Conservation (phyloP, 2,797 vertebrate species). For the Todus mexicanus region DNA sequence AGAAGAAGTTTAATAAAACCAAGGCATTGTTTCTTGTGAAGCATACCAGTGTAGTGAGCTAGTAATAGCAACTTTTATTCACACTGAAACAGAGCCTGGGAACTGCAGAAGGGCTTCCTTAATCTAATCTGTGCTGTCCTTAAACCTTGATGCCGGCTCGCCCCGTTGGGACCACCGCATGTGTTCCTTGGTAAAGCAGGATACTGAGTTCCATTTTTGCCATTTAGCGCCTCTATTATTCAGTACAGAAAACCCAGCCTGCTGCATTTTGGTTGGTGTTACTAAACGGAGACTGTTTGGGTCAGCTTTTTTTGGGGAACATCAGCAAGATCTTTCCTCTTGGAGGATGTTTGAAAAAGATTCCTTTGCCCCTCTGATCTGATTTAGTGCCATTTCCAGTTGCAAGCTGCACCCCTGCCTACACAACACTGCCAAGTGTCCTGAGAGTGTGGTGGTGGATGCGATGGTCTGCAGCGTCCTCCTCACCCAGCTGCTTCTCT, state of each 20-base stretch:
- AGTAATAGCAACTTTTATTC: neutral
- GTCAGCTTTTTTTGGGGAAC: accelerated
- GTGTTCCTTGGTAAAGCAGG: neutral
- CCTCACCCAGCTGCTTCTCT: neutral
- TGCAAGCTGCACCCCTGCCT: neutral
- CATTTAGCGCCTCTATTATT: neutral
- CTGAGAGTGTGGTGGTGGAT: neutral
- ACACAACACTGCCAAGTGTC: neutral
- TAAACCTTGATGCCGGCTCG: neutral
- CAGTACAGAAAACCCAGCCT: neutral
- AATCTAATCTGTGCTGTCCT: neutral
- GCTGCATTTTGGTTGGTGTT: neutral
- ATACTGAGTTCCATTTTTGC: neutral
- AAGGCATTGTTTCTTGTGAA: neutral
- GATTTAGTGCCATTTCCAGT: neutral
- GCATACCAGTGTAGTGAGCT: neutral
- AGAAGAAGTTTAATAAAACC: neutral
- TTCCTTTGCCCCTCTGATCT: neutral
- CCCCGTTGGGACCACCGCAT: neutral
- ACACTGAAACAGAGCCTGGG: neutral
- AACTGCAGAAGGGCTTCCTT: neutral
- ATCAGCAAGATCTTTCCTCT: neutral
- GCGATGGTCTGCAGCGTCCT: neutral
- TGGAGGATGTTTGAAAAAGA: neutral
- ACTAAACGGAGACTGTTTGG: neutral